These are phyloP conservation scores for Myiothlypis coronata DNA, from an alignment of 2,797 vertebrate species.

Conservation along the genomic window DNA sequence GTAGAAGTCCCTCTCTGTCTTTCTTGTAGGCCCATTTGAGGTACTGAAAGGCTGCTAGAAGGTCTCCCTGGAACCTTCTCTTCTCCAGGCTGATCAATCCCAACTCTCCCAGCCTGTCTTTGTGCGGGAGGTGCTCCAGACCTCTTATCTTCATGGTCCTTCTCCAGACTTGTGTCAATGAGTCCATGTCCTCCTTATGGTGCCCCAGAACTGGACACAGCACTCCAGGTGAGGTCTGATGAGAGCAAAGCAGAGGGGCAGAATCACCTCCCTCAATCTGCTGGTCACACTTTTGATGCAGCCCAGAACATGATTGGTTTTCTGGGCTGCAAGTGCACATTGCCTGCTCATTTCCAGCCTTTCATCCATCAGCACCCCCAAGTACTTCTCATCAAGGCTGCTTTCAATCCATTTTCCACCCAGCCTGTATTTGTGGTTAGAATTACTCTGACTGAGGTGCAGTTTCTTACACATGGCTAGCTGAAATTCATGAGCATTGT, in stretches of 20 bases:
- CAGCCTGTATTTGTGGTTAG: background rate
- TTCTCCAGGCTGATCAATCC: background rate
- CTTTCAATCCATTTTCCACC: background rate
- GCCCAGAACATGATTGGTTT: background rate
- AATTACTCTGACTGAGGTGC: background rate
- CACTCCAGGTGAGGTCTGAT: background rate
- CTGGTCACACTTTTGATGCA: background rate
- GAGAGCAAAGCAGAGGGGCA: background rate
- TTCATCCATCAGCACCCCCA: background rate
- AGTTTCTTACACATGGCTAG: background rate
- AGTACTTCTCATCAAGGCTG: background rate
- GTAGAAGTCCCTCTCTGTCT: background rate
- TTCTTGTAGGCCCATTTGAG: background rate
- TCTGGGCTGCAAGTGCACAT: background rate
- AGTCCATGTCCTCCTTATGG: fast-evolving
- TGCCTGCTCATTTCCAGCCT: background rate
- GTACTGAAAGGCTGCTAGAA: background rate
- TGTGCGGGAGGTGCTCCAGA: background rate
- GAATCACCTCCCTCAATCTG: background rate
- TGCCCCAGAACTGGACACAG: background rate
- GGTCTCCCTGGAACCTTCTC: background rate
- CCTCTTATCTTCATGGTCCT: fast-evolving
- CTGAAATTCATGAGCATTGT: background rate
- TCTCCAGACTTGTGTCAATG: fast-evolving
- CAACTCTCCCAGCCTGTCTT: background rate